phyloP scores from a whole-genome alignment of 2,113 vertebrate genomes.

The Naja naja region DNA sequence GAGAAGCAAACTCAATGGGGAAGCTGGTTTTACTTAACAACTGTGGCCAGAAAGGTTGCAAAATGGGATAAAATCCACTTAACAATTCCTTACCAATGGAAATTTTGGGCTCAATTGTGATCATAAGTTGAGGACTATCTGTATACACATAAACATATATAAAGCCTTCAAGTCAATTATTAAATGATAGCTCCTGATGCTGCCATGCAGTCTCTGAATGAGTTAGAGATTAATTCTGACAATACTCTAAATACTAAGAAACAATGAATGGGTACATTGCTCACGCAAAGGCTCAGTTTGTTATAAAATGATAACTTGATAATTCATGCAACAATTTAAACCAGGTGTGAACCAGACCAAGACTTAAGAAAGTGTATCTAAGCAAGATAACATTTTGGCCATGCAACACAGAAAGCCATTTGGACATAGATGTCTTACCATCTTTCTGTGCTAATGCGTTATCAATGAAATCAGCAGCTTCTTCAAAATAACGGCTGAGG shows the following conservation, averaged over 20 bases:
- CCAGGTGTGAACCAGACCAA: neutral
- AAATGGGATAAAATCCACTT: neutral
- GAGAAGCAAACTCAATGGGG: neutral
- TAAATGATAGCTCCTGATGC: neutral
- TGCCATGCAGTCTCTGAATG: neutral
- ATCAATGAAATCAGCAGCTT: constrained; percentile 93
- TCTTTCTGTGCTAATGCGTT: constrained; percentile 89
- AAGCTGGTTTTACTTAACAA: neutral
- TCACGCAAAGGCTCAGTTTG: neutral
- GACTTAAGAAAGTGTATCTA: neutral
- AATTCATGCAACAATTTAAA: neutral
- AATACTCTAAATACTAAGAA: neutral
- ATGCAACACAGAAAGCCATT: accelerated
- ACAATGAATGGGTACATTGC: neutral
- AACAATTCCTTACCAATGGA: neutral
- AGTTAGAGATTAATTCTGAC: neutral
- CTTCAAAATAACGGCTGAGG: constrained; percentile 94
- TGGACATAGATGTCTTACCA: constrained; percentile 73
- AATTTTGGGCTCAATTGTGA: neutral
- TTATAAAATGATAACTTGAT: neutral
- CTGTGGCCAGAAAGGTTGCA: neutral
- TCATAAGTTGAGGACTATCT: neutral
- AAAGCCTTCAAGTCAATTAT: neutral
- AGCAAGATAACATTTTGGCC: neutral
- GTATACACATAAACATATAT: neutral